A percentile compares a stretch with the other conserved stretches of the same genome.
Conservation (phyloP, 2,888 invertebrate species). For the Tetanocera ferruginea region DNA sequence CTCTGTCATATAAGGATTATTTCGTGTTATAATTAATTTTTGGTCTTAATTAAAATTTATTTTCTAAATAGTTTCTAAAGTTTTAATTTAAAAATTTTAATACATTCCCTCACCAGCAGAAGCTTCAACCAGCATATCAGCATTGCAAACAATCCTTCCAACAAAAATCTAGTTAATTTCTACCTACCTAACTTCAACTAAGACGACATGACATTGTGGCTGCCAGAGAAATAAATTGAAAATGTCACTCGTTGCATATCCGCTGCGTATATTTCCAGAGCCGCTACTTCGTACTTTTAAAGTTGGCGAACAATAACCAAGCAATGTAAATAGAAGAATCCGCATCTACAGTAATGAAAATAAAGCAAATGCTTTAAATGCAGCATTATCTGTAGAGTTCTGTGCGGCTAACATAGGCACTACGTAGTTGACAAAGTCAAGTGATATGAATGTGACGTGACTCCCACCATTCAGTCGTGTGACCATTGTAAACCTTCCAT, state of each 20-base stretch:
- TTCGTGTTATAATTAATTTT: too few relatives aligned
- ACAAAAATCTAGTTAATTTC: not conserved
- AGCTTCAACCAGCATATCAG: too few relatives aligned
- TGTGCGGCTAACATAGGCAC: too few relatives aligned
- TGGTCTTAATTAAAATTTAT: too few relatives aligned
- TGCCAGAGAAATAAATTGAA: constrained; percentile 25
- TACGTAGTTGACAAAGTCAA: too few relatives aligned
- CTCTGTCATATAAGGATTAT: too few relatives aligned
- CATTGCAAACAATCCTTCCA: not conserved
- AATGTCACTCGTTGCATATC: constrained; percentile 2
- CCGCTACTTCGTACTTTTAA: not conserved
- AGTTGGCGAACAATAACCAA: not conserved
- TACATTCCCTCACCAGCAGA: too few relatives aligned
- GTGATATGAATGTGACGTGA: not conserved
- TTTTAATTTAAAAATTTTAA: too few relatives aligned
- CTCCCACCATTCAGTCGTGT: not conserved
- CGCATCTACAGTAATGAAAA: too few relatives aligned
- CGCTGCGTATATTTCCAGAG: not conserved
- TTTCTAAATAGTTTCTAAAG: too few relatives aligned
- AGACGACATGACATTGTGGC: not conserved
- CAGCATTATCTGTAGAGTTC: too few relatives aligned
- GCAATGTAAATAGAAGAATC: not conserved
- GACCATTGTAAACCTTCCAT: not conserved
- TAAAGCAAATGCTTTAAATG: too few relatives aligned
- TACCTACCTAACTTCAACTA: not conserved